Evolutionary conservation across 30 jellyfish, hydroid and myxozoan genomes (phyloP), one percentile per base, ranked within the genome.

Genomic region (Haliclystus octoradiatus): DNA sequence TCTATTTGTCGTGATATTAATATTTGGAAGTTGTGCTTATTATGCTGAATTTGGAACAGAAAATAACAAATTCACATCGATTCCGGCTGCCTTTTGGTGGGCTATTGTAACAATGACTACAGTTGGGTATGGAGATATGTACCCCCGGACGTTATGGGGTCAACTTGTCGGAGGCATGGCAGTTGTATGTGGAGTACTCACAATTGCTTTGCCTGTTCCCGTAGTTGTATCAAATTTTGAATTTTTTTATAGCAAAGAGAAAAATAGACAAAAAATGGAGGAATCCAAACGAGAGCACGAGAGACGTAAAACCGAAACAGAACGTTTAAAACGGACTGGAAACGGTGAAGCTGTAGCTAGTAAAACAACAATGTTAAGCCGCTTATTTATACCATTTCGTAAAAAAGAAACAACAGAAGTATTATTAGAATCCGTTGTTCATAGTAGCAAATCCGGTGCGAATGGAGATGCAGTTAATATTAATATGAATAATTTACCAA

Each of bases 11-110:
- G 85, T 88, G 77, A 88, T 80, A 26, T 52, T 88, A 67, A 79
- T 88, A 7, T 88, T 88, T 71, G 97, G 97, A 34, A 88, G 97
- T 76, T 80, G 95, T 49, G 95, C 71, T 3, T 88, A 80, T 71
- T 88, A 80, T 61, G 97, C 97, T 26, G 97, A 88, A 66, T 63
- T 72, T 53, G 60, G 74, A 34, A 64, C 14, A 47, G 61, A 62
- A 30, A 92, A 85, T 25, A 88, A 94, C 29, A 80, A 80, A 65
- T 88, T 88, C 84, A 70, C 67, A 0, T 79, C 97, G n/a, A 88
- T 88, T 25, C 97, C 97, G 50, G 82, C 85, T 73, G 73, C 97
- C 3, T 88, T 88, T 76, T 88, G 97, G 97, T 88, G 97, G 97
- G 93, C 95, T 15, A 88, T 88, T 40, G 97, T 88, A 15, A 88